Percentiles rank a stretch among this genome's conserved stretches.
Evolutionary conservation across 2,113 vertebrate species (phyloP).

Genomic region (Phrynosoma blainvillii): DNA sequence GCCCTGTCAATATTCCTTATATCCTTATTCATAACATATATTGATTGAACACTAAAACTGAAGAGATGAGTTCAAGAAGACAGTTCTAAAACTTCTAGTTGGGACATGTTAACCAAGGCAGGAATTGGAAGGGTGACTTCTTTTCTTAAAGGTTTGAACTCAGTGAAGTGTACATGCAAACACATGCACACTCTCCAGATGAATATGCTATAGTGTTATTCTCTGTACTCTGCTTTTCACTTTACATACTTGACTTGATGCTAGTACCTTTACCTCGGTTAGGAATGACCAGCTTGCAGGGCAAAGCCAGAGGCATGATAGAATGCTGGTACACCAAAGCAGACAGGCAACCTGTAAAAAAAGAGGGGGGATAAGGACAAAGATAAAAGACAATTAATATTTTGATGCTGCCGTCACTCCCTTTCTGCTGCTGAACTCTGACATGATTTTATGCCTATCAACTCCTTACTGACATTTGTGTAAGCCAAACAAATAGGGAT

Average conservation of each 20-base stretch:
- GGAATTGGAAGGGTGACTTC: not conserved
- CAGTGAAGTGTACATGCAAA: not conserved
- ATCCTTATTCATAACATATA: not conserved
- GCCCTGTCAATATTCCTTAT: too few relatives aligned
- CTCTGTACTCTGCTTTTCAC: not conserved
- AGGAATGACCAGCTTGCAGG: constrained; percentile 96
- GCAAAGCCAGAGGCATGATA: constrained; percentile 94
- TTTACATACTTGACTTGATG: not conserved
- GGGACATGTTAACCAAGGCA: not conserved
- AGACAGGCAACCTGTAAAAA: constrained; percentile 89
- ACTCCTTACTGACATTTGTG: not conserved
- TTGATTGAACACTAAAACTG: not conserved
- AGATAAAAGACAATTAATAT: fast-evolving
- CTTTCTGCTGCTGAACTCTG: not conserved
- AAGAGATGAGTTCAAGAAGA: not conserved
- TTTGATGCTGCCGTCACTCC: not conserved
- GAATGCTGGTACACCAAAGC: constrained; percentile 98
- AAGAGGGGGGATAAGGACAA: constrained; percentile 21
- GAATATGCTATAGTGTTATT: not conserved
- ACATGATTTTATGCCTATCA: not conserved
- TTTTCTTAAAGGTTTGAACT: not conserved
- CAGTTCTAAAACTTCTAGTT: not conserved
- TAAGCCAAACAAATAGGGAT: not conserved
- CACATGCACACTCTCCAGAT: not conserved
- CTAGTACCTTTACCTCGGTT: constrained; percentile 84